A percentile compares a stretch with the other conserved stretches of the same genome.
Evolutionary conservation across 2,888 invertebrate genomes (phyloP).

Genomic region (Lasioglossum lativentre): DNA sequence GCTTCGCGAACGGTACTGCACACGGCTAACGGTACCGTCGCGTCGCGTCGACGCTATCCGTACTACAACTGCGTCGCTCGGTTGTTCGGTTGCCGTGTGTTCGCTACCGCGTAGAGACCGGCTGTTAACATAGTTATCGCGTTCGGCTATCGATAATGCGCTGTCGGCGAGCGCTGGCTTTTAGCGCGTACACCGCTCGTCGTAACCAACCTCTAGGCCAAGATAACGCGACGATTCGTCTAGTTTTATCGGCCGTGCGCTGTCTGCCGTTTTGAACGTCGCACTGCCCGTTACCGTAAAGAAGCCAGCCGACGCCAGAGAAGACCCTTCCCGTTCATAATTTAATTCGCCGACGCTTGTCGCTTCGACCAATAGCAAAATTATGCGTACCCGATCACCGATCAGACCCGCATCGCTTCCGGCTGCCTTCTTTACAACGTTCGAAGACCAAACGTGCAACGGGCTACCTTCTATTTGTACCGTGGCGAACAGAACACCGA

Average conservation of each 20-base stretch:
- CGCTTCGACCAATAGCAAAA: not conserved
- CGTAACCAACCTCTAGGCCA: not conserved
- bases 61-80: constrained; percentile 28
- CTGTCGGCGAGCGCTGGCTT: constrained; percentile 11
- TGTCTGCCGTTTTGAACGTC: not conserved
- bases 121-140: constrained; percentile 67
- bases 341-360: not conserved
- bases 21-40: constrained; percentile 68
- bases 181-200: not conserved
- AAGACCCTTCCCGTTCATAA: not conserved
- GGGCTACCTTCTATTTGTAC: not conserved
- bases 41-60: constrained; percentile 61
- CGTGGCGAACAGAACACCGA: not conserved
- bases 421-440: not conserved
- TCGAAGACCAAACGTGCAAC: not conserved
- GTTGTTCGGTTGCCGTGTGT: constrained; percentile 54
- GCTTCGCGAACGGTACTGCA: constrained; percentile 54
- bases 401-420: not conserved
- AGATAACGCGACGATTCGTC: not conserved
- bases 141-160: constrained; percentile 50
- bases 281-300: not conserved
- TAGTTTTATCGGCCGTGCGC: not conserved
- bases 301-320: not conserved
- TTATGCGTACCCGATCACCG: not conserved
- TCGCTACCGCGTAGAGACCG: constrained; percentile 44